These are phyloP conservation scores for Ciconia nigra DNA, from an alignment of 2,797 vertebrate species.

Conservation along the genomic window DNA sequence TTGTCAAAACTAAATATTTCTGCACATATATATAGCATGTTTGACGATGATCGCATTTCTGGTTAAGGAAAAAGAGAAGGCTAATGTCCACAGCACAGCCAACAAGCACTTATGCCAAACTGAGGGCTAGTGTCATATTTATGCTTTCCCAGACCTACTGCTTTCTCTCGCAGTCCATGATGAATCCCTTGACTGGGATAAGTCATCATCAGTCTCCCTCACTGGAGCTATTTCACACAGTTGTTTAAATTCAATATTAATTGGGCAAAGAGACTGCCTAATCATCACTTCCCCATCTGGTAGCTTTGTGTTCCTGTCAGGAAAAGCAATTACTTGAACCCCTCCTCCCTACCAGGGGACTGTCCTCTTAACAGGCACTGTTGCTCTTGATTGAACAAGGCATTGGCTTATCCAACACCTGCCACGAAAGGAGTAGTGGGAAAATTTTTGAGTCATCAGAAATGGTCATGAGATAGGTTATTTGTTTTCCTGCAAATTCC, in stretches of 20 bases:
- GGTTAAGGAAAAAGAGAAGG: slow-evolving; percentile 4
- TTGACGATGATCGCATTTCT: background rate
- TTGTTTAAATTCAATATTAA: slow-evolving; percentile 5
- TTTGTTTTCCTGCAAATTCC: background rate
- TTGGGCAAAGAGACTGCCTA: background rate
- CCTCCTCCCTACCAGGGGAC: background rate
- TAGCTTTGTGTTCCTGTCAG: background rate
- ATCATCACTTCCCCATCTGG: background rate
- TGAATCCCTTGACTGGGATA: background rate
- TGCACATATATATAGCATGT: background rate
- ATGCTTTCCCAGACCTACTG: background rate
- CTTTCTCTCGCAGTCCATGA: background rate
- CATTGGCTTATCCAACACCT: background rate
- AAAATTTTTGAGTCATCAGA: background rate
- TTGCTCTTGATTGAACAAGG: background rate
- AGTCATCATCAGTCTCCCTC: background rate
- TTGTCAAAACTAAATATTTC: slow-evolving; percentile 47
- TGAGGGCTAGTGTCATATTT: background rate
- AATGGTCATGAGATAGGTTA: background rate
- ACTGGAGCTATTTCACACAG: background rate
- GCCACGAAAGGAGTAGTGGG: background rate
- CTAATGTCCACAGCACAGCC: background rate
- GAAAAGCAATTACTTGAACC: background rate
- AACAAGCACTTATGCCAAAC: background rate
- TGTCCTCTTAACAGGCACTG: background rate